phyloP scores from a whole-genome alignment of 2,888 invertebrate genomes.

The Meloe dianella region DNA sequence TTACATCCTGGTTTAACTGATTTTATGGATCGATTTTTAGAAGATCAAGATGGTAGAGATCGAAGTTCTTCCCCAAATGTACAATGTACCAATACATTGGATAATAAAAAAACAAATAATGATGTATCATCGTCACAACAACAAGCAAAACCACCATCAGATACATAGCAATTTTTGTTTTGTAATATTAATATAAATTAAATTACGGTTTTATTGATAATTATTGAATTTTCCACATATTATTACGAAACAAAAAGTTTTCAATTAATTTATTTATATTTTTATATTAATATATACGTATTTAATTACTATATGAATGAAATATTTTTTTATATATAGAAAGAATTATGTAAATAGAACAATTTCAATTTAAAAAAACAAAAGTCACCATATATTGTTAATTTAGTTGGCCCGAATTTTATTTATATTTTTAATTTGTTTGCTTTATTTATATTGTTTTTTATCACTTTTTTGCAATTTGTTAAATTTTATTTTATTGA shows the following conservation, averaged over 20 bases:
- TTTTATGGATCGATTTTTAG: slow-evolving; percentile 91
- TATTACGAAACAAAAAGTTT: slow-evolving; percentile 3
- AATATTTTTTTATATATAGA: slow-evolving; percentile 25
- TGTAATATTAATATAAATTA: slow-evolving; percentile 12
- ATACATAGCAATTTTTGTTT: slow-evolving; percentile 37
- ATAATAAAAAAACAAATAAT: slow-evolving; percentile 40
- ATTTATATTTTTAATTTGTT: slow-evolving; percentile 13
- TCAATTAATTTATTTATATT: slow-evolving; percentile 29
- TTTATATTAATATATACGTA: slow-evolving; percentile 27
- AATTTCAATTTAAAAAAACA: background rate
- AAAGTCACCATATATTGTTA: slow-evolving; percentile 9
- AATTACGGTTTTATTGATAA: slow-evolving; percentile 6
- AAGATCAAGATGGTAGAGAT: slow-evolving; percentile 79
- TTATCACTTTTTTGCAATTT: background rate
- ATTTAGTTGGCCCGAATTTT: slow-evolving; percentile 12
- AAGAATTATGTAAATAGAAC: slow-evolving; percentile 11
- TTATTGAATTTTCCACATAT: background rate
- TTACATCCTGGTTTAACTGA: slow-evolving; percentile 92
- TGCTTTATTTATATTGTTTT: slow-evolving; percentile 16
- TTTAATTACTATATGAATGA: slow-evolving; percentile 15
- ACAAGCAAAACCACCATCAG: slow-evolving; percentile 37
- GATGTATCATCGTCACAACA: slow-evolving; percentile 15
- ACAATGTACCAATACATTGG: slow-evolving; percentile 52
- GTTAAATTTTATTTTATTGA: background rate
- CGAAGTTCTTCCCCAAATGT: slow-evolving; percentile 76